Percentiles rank a stretch among this genome's conserved stretches.
These are phyloP conservation scores for Drosophila kikkawai DNA, from an alignment of 1,140 invertebrate species.

Conservation along the genomic window DNA sequence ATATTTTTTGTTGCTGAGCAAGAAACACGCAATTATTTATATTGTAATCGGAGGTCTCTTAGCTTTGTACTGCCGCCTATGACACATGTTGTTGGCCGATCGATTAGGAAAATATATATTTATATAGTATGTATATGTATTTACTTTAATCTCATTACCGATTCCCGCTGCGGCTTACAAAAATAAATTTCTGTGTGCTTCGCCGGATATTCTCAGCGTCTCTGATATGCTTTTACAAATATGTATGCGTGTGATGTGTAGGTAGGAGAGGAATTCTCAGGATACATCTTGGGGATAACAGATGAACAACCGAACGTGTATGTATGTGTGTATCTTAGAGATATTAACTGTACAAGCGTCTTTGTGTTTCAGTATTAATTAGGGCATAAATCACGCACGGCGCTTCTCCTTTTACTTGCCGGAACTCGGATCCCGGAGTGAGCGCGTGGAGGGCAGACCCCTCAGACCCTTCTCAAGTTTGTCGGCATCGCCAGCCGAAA, in stretches of 20 bases:
- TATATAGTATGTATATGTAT: not conserved
- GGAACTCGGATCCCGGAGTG: slow-evolving; percentile 71
- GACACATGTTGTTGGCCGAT: slow-evolving; percentile 20
- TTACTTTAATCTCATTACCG: slow-evolving; percentile 12
- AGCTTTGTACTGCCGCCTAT: slow-evolving; percentile 40
- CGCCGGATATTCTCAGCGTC: slow-evolving; percentile 11
- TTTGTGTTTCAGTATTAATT: slow-evolving; percentile 83
- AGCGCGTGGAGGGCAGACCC: slow-evolving; percentile 74
- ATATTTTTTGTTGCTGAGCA: slow-evolving; percentile 25
- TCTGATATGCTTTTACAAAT: slow-evolving; percentile 70
- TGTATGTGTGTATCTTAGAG: slow-evolving; percentile 65
- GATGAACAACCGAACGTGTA: slow-evolving; percentile 39
- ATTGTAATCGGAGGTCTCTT: slow-evolving; percentile 30
- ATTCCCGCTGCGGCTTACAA: slow-evolving; percentile 32
- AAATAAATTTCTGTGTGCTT: slow-evolving; percentile 20
- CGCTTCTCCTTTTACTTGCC: slow-evolving; percentile 54
- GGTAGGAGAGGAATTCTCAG: slow-evolving; percentile 12
- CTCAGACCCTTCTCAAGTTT: slow-evolving; percentile 83
- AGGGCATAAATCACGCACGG: slow-evolving; percentile 77
- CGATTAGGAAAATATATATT: slow-evolving; percentile 44
- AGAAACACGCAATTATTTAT: slow-evolving; percentile 8
- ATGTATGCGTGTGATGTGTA: slow-evolving; percentile 28
- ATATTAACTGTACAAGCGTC: slow-evolving; percentile 82
- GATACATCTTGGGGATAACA: slow-evolving; percentile 24
- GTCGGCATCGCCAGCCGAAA: slow-evolving; percentile 84